These are phyloP conservation scores for Sarcophaga bullata DNA, from an alignment of 1,140 invertebrate genomes.

Conservation along the genomic window DNA sequence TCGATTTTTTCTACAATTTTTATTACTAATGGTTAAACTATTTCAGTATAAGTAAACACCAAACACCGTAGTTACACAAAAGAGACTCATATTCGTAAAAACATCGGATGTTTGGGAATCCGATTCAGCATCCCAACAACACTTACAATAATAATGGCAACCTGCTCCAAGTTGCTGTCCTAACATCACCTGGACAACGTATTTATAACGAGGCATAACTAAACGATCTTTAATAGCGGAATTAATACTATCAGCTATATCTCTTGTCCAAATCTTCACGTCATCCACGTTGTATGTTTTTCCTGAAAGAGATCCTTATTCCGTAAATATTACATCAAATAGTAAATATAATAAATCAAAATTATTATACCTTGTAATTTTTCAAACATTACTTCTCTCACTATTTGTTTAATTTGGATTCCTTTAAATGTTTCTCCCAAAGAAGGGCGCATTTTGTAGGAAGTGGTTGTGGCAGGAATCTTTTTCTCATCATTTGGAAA, in stretches of 20 bases:
- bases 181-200: slow-evolving; percentile 47
- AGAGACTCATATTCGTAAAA: slow-evolving; percentile 46
- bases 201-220: slow-evolving; percentile 47
- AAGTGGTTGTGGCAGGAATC: not conserved
- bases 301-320: slow-evolving; percentile 40
- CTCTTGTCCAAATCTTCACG: slow-evolving; percentile 39
- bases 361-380: slow-evolving; percentile 43
- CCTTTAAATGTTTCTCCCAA: slow-evolving; percentile 44
- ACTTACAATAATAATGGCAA: slow-evolving; percentile 46
- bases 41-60: slow-evolving; percentile 48
- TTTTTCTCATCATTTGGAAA: not conserved
- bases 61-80: slow-evolving; percentile 49
- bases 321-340: not conserved
- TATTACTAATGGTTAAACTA: not conserved
- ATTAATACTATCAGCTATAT: slow-evolving; percentile 47
- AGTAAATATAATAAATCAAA: not conserved
- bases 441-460: slow-evolving; percentile 44
- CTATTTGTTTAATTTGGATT: slow-evolving; percentile 44
- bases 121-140: slow-evolving; percentile 49
- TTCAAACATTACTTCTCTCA: slow-evolving; percentile 39
- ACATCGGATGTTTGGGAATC: slow-evolving; percentile 47
- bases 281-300: slow-evolving; percentile 45
- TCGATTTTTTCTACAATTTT: not conserved
- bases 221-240: slow-evolving; percentile 29
- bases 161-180: slow-evolving; percentile 47